A percentile compares a stretch with the other conserved stretches of the same genome.
These are phyloP conservation scores for Lepidocolaptes lacrymiger DNA, from an alignment of 2,797 vertebrate genomes.

Conservation along the genomic window DNA sequence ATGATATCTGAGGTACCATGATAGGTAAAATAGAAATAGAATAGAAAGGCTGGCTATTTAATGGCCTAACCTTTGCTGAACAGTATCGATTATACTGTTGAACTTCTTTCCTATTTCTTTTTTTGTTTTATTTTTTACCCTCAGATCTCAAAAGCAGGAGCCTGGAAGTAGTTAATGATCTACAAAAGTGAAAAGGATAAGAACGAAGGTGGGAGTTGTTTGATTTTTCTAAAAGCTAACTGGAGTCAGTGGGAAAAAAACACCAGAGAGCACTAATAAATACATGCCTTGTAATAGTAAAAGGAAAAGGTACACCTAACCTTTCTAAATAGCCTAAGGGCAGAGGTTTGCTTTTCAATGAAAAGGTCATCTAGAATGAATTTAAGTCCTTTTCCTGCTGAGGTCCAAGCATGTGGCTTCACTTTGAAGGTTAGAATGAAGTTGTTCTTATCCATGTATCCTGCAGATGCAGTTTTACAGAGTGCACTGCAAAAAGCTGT, in stretches of 20 bases:
- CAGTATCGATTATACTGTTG: constrained; percentile 38
- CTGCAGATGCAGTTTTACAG: constrained; percentile 17
- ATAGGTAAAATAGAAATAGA: no score
- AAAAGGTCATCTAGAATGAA: constrained; percentile 74
- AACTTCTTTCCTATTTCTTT: neutral
- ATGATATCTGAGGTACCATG: accelerated
- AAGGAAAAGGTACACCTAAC: constrained; percentile 62
- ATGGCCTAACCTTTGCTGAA: constrained; percentile 53
- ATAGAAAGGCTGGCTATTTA: neutral
- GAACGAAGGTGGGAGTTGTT: neutral
- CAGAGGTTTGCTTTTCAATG: constrained; percentile 69
- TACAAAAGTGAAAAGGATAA: neutral
- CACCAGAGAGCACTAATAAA: constrained; percentile 16
- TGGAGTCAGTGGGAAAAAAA: constrained; percentile 13
- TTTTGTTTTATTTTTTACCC: constrained; percentile 20
- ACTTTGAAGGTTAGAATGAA: constrained; percentile 66
- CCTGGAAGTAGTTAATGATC: constrained; percentile 42
- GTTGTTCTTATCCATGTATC: constrained; percentile 33
- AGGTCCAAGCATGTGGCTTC: constrained; percentile 55
- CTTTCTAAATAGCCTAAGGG: constrained; percentile 61
- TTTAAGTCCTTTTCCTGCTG: constrained; percentile 69
- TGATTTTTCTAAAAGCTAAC: constrained; percentile 26
- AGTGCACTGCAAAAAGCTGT: neutral
- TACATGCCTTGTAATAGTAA: constrained; percentile 14
- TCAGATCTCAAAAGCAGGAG: constrained; percentile 2